Evolutionary conservation across 2,113 vertebrate genomes (phyloP).

Genomic region (Oreochromis aureus): DNA sequence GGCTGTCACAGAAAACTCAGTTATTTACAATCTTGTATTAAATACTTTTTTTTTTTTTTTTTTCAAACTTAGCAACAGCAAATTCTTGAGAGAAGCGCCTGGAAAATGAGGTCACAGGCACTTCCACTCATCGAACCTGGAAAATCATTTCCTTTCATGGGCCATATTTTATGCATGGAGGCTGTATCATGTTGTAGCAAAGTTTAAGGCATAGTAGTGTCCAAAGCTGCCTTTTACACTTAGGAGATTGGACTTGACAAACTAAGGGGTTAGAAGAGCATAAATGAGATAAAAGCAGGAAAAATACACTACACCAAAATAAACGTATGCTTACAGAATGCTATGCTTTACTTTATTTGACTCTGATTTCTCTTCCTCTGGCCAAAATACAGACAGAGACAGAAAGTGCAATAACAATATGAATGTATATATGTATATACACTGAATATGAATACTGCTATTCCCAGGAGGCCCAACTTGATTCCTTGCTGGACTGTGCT

Average conservation of each 20-base stretch:
- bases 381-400: not conserved
- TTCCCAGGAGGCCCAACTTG: not conserved
- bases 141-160: not conserved
- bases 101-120: not conserved
- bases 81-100: not conserved
- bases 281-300: not conserved
- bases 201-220: not conserved
- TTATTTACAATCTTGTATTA: not conserved
- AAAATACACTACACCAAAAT: not conserved
- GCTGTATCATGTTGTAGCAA: not conserved
- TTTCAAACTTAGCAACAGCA: not conserved
- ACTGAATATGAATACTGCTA: slow-evolving; percentile 1
- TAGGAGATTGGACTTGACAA: not conserved
- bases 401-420: not conserved
- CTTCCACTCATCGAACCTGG: not conserved
- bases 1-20: not conserved
- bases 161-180: not conserved
- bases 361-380: not conserved
- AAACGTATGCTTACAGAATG: not conserved
- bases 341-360: not conserved
- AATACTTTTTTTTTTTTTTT: not conserved
- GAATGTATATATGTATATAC: not conserved
- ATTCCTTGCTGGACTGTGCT: slow-evolving; percentile 10
- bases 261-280: not conserved
- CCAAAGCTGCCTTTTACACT: not conserved